Base-by-base conservation (phyloP, 2,888 invertebrate species). In the Ochropleura plecta region DNA sequence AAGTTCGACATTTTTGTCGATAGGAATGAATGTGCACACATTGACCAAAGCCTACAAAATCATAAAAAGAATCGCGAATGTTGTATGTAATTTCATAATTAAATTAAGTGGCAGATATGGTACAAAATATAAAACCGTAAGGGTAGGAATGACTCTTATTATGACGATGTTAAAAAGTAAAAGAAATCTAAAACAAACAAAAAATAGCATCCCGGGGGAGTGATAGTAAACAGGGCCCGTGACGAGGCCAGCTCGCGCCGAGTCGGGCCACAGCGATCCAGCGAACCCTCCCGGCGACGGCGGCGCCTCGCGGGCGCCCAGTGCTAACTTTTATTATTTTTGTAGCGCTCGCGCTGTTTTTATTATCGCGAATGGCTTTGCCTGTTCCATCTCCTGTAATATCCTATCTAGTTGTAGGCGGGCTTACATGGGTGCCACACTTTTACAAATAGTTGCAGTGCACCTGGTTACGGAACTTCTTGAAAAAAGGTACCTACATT, bases 311-410 rank as follows among this genome's bases (percentile, higher is more conserved):
- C 90, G 92, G 94, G 89, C 92, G 91, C 90, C 91, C 89, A 86
- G 88, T 88, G 89, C 92, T 93, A 95, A 94, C 94, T 95, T 95
- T 94, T 95, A 94, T 95, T 95, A 94, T 95, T 94, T 93, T 93
- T 93, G 92, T 93, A 93, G 90, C 91, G 90, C 90, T 88, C 87
- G 89, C 91, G 91, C 91, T 93, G 92, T 93, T 94, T 93, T 94
- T 94, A 93, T 93, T 92, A 92, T 92, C 84, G 90, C 86, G 89
- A 93, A 94, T 91, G 89, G 90, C 91, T 91, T 91, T 87, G 90
- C 89, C 89, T 89, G 88, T 89, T 89, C 82, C 88, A 86, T 89
- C 88, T 88, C 86, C 80, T 87, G 86, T 85, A 88, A 86, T 88
- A 87, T 76, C 78, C 87, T 85, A 84, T 86, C 86, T 88, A 89